Evolutionary conservation across 2,888 invertebrate species (phyloP), one percentile per base, ranked within the genome.

Genomic region (Rhogogaster chlorosoma): DNA sequence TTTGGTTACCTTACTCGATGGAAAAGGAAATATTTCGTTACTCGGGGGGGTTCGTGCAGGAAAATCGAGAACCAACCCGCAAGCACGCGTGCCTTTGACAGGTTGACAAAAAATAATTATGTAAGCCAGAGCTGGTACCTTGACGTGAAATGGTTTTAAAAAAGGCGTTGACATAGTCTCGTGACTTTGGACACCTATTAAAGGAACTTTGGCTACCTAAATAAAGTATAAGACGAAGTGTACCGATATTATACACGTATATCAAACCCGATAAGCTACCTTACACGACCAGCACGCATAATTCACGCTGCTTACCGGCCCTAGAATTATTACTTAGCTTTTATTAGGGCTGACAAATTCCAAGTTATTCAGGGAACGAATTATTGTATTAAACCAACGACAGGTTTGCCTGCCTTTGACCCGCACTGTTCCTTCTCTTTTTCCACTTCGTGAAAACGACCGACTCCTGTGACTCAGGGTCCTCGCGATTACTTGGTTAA

Each of bases 81-180:
- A 26, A 12, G 61, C 61, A 61, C 22, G 9, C 26, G 26, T 67
- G 67, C 67, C 26, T 32, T 32, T 67, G 67, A 67, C 67, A 67
- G 67, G 29, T 67, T 32, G 67, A 61, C 12, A 18, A 67, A 67
- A 32, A 32, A 32, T 67, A 67, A 67, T 67, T 67, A 67, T 15
- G 67, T 67, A 32, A 32, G 29, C 67, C 15, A 15, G 3, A 32
- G 26, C 61, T 61, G 1, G n/a, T 29, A 32, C 18, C 7, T 70
- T 5, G 36, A 5, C 18, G 5, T 15, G 26, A 18, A 18, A 32
- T 70, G 18, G 10, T 22, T 22, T 73, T 42, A 38, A 73, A 53
- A n/a, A 73, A 73, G 71, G 71, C 71, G 71, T 73, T 42, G 71
- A 73, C 71, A 42, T 22, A 38, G 18, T 73, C 42, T 73, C 71